Evolutionary conservation across 1,140 invertebrate species (phyloP).

Genomic region (Aphelinus certus): DNA sequence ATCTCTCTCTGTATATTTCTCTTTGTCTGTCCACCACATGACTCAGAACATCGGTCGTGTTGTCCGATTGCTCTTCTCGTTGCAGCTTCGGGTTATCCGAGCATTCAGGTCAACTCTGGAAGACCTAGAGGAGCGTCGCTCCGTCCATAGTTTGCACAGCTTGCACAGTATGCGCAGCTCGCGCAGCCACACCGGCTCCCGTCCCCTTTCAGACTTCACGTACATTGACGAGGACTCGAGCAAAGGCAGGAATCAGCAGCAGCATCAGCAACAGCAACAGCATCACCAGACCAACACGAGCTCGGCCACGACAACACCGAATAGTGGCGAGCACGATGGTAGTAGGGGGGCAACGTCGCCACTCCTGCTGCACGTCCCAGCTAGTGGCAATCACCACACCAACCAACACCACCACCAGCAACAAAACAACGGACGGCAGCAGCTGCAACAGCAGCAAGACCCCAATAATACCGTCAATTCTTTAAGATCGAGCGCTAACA

Average conservation of each 20-base stretch:
- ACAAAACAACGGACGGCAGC: conserved; percentile 37
- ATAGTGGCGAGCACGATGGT: conserved; percentile 50
- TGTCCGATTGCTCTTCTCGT: conserved; percentile 67
- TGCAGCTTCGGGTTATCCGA: conserved; percentile 99
- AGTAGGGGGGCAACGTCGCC: conserved; percentile 56
- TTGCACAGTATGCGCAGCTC: conserved; percentile 92
- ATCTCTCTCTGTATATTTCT: conserved; percentile 18
- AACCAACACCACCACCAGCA: conserved; percentile 25
- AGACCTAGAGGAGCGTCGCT: conserved; percentile 98
- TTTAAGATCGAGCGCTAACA: conserved; percentile 62
- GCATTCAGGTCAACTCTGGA: conserved; percentile 99
- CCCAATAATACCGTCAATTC: conserved; percentile 56
- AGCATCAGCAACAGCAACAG: conserved; percentile 43
- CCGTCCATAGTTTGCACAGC: conserved; percentile 96
- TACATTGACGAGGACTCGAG: conserved; percentile 90
- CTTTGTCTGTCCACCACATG: conserved; percentile 19
- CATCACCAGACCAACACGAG: conserved; percentile 36
- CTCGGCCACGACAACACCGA: conserved; percentile 55
- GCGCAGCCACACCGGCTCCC: conserved; percentile 80
- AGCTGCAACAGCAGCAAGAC: conserved; percentile 29
- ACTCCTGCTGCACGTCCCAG: conserved; percentile 60
- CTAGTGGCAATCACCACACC: conserved; percentile 55
- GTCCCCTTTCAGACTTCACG: conserved; percentile 88
- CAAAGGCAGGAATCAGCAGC: conserved; percentile 64
- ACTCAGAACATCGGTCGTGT: conserved; percentile 56